Evolutionary conservation across 2,888 invertebrate genomes (phyloP), one percentile per base, ranked within the genome.

Genomic region (Saturnia japonica): DNA sequence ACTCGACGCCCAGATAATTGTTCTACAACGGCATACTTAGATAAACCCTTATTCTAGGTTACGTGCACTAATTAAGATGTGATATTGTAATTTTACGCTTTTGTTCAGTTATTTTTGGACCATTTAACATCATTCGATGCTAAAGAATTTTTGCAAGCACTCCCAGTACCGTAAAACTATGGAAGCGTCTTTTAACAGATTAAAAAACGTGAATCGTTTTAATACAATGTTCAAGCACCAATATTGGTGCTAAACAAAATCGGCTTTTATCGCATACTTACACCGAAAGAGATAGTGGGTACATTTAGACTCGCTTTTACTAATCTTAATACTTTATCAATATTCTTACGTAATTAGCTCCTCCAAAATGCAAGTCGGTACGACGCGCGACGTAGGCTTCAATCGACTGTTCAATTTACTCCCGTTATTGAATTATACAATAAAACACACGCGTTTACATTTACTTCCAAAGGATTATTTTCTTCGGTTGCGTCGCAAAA

Each of bases 31-130:
- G 19, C 66, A 57, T 45, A 40, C 34, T 12, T 34, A 66, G 34
- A 47, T 57, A 22, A 43, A 60, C 67, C 54, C 57, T 42, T 45
- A 7, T 68, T 51, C 12, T 68, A 12, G 54, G 67, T 47, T 45
- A 22, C n/a, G n/a, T n/a, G 43, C n/a, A 8, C 43, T 43, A 43
- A 43, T 9, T 43, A 43, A 12, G 9, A 43, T 43, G 43, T 9
- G 14, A 43, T 14, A 43, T 43, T 9, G 43, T 8, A 7, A 43
- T 34, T 34, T 34, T 34, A 34, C 34, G 34, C 34, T 34, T 34
- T 34, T 34, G 34, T 34, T 34, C 2, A 34, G 34, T 6, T 34
- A 6, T 34, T 34, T 34, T 34, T 34, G 47, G 19, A 19, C 19
- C 19, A 16, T 1, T 47, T 4, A 19, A 47, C 16, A 19, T 47